Evolutionary conservation across 1,140 invertebrate genomes (phyloP).

Genomic region (Drosophila simulans): DNA sequence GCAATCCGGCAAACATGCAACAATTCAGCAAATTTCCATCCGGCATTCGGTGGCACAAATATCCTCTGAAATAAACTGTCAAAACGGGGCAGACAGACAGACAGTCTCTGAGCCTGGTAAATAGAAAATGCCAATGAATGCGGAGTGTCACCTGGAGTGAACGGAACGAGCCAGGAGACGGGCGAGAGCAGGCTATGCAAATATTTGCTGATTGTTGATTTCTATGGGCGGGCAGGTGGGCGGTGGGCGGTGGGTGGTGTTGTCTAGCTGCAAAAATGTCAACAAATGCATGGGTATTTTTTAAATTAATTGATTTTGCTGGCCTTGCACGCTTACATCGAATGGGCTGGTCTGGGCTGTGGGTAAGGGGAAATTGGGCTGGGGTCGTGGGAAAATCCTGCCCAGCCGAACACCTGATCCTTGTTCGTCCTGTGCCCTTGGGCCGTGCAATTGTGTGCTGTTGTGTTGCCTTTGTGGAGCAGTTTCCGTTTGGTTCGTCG

Average conservation of each 20-base stretch:
- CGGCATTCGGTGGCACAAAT: constrained; percentile 31
- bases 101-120: constrained; percentile 50
- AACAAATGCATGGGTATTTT: constrained; percentile 60
- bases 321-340: constrained; percentile 44
- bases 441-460: constrained; percentile 40
- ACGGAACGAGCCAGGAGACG: constrained; percentile 1
- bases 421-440: constrained; percentile 31
- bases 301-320: constrained; percentile 81
- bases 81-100: constrained; percentile 40
- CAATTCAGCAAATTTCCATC: constrained; percentile 46
- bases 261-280: constrained; percentile 41
- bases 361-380: not conserved
- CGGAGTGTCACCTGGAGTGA: constrained; percentile 25
- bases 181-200: constrained; percentile 50
- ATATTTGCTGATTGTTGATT: constrained; percentile 59
- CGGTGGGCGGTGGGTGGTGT: not conserved
- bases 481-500: constrained; percentile 70
- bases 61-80: constrained; percentile 66
- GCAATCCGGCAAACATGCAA: constrained; percentile 52
- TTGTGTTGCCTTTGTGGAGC: constrained; percentile 44
- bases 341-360: not conserved
- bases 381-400: constrained; percentile 1
- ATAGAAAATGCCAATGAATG: constrained; percentile 75
- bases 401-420: constrained; percentile 3
- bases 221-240: constrained; percentile 6